A percentile compares a stretch with the other conserved stretches of the same genome.
phyloP scores from a whole-genome alignment of 2,797 vertebrate species.

The Cephalopachus bancanus region DNA sequence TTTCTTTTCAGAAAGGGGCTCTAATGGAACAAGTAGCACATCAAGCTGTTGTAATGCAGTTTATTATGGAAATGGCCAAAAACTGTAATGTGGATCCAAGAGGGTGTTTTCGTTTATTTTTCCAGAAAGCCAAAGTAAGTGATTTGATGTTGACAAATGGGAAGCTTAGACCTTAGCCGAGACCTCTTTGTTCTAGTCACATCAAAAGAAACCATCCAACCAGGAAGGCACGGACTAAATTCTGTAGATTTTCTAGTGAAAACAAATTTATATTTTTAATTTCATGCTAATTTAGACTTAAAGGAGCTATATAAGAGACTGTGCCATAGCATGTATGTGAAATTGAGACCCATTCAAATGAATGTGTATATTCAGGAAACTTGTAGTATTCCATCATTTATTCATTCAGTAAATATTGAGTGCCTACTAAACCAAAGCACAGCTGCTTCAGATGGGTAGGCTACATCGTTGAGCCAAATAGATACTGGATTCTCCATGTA shows the following conservation, averaged over 20 bases:
- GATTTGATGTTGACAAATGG: slow-evolving; percentile 33
- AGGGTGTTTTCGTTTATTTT: slow-evolving; percentile 98
- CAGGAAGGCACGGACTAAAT: not conserved
- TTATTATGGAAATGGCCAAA: slow-evolving; percentile 98
- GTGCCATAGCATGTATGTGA: not conserved
- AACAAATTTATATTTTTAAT: slow-evolving; percentile 14
- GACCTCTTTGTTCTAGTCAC: not conserved
- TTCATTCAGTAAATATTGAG: not conserved
- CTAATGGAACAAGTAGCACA: slow-evolving; percentile 99
- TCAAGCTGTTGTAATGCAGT: slow-evolving; percentile 98
- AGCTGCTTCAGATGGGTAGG: not conserved
- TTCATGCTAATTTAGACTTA: slow-evolving; percentile 52
- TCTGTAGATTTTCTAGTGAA: not conserved
- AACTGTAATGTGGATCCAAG: slow-evolving; percentile 96
- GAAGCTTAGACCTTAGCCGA: slow-evolving; percentile 20
- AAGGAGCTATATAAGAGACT: not conserved
- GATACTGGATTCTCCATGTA: not conserved
- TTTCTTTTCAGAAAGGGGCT: slow-evolving; percentile 93
- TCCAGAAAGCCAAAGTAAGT: slow-evolving; percentile 99
- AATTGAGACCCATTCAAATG: slow-evolving; percentile 44
- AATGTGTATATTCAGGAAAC: slow-evolving; percentile 43
- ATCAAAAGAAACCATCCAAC: not conserved
- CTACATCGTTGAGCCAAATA: not conserved
- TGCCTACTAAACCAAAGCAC: not conserved
- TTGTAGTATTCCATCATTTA: not conserved